Percentiles rank a stretch among this genome's conserved stretches.
phyloP scores from a whole-genome alignment of 1,140 invertebrate genomes.

The Rhynchophorus ferrugineus region DNA sequence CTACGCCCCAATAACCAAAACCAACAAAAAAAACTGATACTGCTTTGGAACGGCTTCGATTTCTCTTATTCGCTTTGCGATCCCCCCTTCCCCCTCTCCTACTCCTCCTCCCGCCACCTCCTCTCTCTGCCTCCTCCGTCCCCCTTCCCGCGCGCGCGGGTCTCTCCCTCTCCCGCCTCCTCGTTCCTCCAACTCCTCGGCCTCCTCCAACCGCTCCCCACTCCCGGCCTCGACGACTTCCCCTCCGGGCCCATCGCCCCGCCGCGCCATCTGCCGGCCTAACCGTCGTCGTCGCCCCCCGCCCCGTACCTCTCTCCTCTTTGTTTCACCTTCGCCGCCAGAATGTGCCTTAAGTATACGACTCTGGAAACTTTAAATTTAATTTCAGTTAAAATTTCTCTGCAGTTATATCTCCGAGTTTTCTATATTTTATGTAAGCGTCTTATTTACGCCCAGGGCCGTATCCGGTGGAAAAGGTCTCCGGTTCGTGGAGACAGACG shows the following conservation, averaged over 20 bases:
- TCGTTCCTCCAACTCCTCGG: neutral
- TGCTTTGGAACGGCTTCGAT: slow-evolving; percentile 22
- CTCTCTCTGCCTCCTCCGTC: slow-evolving; percentile 8
- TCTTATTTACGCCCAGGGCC: neutral
- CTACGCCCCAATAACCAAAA: too few species aligned
- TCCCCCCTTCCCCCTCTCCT: slow-evolving; percentile 6
- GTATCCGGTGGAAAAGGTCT: too few species aligned
- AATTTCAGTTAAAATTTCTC: neutral
- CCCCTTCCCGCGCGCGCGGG: slow-evolving; percentile 1
- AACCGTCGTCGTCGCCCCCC: too few species aligned
- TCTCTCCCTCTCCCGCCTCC: slow-evolving; percentile 12
- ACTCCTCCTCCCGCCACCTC: slow-evolving; percentile 9
- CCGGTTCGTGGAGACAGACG: too few species aligned
- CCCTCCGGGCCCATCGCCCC: slow-evolving; percentile 3
- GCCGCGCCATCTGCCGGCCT: neutral
- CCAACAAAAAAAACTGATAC: too few species aligned
- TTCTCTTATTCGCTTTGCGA: slow-evolving; percentile 17
- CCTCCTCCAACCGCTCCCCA: slow-evolving; percentile 4
- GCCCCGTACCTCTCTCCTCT: neutral
- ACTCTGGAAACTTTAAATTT: neutral
- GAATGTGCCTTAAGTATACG: neutral
- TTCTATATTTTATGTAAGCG: neutral
- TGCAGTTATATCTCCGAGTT: neutral
- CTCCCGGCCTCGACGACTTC: slow-evolving; percentile 7
- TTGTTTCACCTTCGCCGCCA: neutral